phyloP scores from a whole-genome alignment of 92 coral and sea anemone species.

The Micromussa lordhowensis region DNA sequence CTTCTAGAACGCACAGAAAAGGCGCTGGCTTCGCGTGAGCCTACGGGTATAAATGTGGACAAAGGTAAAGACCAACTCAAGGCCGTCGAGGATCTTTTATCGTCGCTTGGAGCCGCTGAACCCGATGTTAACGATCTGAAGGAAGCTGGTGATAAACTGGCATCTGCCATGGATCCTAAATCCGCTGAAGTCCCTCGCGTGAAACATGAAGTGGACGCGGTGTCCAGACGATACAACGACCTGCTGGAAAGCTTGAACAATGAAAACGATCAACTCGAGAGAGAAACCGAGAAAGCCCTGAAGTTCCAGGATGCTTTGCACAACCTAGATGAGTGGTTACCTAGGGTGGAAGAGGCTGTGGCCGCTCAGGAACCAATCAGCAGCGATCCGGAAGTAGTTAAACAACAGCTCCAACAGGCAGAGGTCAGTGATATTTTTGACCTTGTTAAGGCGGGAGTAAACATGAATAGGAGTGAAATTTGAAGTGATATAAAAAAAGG shows the following conservation, averaged over 20 bases:
- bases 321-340: slow-evolving; percentile 84
- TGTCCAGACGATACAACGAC: slow-evolving; percentile 75
- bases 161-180: slow-evolving; percentile 77
- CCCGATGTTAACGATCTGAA: slow-evolving; percentile 70
- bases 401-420: slow-evolving; percentile 87
- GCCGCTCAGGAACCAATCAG: slow-evolving; percentile 90
- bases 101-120: slow-evolving; percentile 66
- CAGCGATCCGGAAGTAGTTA: slow-evolving; percentile 87
- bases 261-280: slow-evolving; percentile 72
- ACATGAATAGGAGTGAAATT: too few relatives aligned
- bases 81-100: slow-evolving; percentile 72
- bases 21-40: slow-evolving; percentile 73
- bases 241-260: slow-evolving; percentile 65
- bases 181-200: slow-evolving; percentile 80
- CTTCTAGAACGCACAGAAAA: slow-evolving; percentile 77
- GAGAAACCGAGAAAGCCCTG: slow-evolving; percentile 76
- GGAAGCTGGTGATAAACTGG: slow-evolving; percentile 76
- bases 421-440: slow-evolving; percentile 69
- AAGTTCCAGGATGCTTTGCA: slow-evolving; percentile 89
- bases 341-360: slow-evolving; percentile 84
- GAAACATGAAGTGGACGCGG: slow-evolving; percentile 71
- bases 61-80: slow-evolving; percentile 77
- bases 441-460: too few relatives aligned
- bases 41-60: slow-evolving; percentile 81
- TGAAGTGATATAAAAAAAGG: too few relatives aligned